Base-by-base conservation (phyloP, 2,113 vertebrate species). In the Formicarius rufipectus region DNA sequence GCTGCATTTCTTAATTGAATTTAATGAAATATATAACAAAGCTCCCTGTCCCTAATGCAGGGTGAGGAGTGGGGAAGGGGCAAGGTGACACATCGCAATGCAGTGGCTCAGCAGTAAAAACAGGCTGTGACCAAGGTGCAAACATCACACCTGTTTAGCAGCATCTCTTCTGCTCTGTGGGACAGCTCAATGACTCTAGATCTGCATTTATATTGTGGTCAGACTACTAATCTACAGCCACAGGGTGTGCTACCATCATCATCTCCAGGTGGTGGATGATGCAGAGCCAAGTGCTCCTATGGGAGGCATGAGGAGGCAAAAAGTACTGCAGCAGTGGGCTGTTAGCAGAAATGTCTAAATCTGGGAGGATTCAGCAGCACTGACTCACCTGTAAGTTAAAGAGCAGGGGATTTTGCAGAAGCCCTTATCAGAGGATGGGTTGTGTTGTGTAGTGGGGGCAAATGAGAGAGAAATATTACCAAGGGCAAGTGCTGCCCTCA, bases 1-100 rank as follows among this genome's bases (percentile, higher is more conserved):
- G 76, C 17, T 92, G 73, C 89, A 94, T 95, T 97, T 97, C 95
- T 97, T 97, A 97, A 97, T 86, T 97, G 92, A 93, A 80, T 93
- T 95, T 87, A 89, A 95, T 93, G 85, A 97, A 97, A 92, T 83
- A 95, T 16, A 37, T 58, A 93, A 79, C 22, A 86, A 96, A 96
- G 64, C 74, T 95, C 90, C 35, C 73, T 37, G 52, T 42, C 45
- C 66, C 73, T 86, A 84, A 78, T 35, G 74, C 39, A 74, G 59
- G 44, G 20, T 50, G 53, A 64, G 91, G 89, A 92, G 8, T 22
- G 23, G 49, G 59, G 39, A 86, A 84, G 53, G 55, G 53, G 66
- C 22, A 74, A 76, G 79, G n/a, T 20, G 75, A 94, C 83, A 88
- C 58, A 44, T 8, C 59, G 55, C 30, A 82, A 12, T 0, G 23